Conservation (phyloP, 2,113 vertebrate species). For the Sterna hirundo region DNA sequence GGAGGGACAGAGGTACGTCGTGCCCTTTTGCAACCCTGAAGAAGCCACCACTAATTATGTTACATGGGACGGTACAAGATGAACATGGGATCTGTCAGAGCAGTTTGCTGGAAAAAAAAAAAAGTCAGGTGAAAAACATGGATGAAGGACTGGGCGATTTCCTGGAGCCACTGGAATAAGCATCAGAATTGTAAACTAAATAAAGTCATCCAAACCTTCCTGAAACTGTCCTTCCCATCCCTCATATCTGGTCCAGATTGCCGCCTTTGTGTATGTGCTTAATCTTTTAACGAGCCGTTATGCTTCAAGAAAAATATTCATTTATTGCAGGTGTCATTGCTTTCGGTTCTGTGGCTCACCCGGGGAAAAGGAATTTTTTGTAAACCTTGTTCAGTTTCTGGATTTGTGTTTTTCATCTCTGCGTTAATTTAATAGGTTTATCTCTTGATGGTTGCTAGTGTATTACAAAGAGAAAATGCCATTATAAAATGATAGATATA, state of each 20-base stretch:
- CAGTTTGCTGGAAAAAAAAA: background rate
- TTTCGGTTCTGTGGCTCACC: background rate
- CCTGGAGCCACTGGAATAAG: background rate
- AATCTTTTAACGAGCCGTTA: background rate
- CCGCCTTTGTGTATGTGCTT: rapidly evolving
- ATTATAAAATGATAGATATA: background rate
- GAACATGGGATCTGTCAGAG: too few relatives aligned
- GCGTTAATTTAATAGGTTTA: background rate
- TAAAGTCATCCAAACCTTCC: background rate
- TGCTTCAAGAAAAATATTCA: background rate
- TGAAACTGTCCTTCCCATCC: background rate
- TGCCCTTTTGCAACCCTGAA: background rate
- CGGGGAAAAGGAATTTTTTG: background rate
- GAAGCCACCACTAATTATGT: background rate
- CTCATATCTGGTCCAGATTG: background rate
- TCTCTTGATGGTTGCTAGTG: background rate
- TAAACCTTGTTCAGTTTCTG: background rate
- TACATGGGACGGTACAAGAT: background rate
- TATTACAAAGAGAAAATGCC: background rate
- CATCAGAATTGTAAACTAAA: background rate
- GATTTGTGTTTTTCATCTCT: background rate
- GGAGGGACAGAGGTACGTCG: rapidly evolving
- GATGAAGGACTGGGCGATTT: background rate
- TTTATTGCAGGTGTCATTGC: background rate
- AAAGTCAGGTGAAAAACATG: background rate